Percentiles rank a stretch among this genome's conserved stretches.
Conservation (phyloP, 1,140 invertebrate genomes). For the Popillia japonica region DNA sequence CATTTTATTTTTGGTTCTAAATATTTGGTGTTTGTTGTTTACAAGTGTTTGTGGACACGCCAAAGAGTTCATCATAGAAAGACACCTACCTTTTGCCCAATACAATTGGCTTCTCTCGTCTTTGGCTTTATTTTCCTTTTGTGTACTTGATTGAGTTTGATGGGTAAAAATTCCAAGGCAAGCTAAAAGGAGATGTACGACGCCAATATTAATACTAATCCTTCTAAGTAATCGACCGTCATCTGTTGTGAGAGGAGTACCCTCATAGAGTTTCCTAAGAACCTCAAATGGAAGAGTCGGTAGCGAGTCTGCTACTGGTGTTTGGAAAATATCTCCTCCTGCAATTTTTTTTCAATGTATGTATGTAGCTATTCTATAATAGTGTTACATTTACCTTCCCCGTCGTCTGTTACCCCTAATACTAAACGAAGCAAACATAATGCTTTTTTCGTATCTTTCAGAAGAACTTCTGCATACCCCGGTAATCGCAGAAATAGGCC, state of each 20-base stretch:
- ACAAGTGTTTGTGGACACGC: not conserved
- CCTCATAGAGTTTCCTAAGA: slow-evolving; percentile 80
- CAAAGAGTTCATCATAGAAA: not conserved
- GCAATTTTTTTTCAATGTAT: slow-evolving; percentile 9
- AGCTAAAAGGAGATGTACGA: slow-evolving; percentile 82
- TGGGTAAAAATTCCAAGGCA: slow-evolving; percentile 91
- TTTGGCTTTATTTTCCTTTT: slow-evolving; percentile 53
- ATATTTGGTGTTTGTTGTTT: no score
- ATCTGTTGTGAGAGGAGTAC: slow-evolving; percentile 80
- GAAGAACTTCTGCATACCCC: slow-evolving; percentile 86
- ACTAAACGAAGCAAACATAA: slow-evolving; percentile 85
- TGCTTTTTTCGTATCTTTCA: slow-evolving; percentile 83
- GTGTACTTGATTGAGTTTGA: slow-evolving; percentile 63
- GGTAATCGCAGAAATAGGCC: slow-evolving; percentile 87
- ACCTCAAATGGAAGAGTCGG: slow-evolving; percentile 91
- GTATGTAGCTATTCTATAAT: not conserved
- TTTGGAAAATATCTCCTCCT: slow-evolving; percentile 77
- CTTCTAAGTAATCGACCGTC: slow-evolving; percentile 81
- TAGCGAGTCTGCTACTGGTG: slow-evolving; percentile 76
- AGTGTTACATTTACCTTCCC: slow-evolving; percentile 76
- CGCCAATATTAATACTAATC: slow-evolving; percentile 83
- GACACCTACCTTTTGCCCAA: slow-evolving; percentile 81
- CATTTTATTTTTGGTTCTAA: no score
- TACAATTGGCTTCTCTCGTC: slow-evolving; percentile 88
- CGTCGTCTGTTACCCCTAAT: slow-evolving; percentile 89